Base-by-base conservation (phyloP, 2,888 invertebrate genomes). In the Lathronympha strigana region DNA sequence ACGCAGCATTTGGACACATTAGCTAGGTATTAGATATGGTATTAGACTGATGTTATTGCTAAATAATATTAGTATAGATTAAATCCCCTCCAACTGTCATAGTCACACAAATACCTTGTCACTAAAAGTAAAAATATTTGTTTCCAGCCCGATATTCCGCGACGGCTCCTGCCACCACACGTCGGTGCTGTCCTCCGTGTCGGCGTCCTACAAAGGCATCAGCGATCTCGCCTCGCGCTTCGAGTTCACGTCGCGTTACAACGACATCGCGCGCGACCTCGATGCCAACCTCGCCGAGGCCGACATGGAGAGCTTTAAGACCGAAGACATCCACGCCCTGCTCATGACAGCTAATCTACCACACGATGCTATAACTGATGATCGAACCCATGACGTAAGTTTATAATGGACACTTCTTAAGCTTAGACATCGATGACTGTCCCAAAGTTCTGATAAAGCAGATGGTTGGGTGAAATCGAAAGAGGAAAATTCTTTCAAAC, bases 251-350 rank as follows among this genome's bases (percentile, higher is more conserved):
- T 93, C 94, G 47, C 96, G 96, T 78, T 97, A 97, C 86, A 97
- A 97, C 87, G 96, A 96, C 81, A 92, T 97, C 79, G 95, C 97
- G 40, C 94, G 96, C 82, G 97, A 97, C 85, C 93, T 98, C 88
- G 98, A 98, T 89, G 97, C 97, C 69, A 98, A 98, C 87, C 93
- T 98, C 78, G 98, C 98, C 45, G 97, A 98, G 88, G 97, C 97
- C 64, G 98, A 98, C 88, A 98, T 98, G 96, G 98, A 98, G 87
- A 97, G 97, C 85, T 98, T 98, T 89, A 94, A 96, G 73, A 96
- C 97, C 21, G 96, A 97, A 88, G 98, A 98, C 81, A 98, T 98
- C 76, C 97, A 97, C 82, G 96, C 96, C 72, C 92, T 97, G 77
- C 94, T 98, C 70, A 88, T 92, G 91, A 91, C 91, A 77, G 95